Evolutionary conservation across 2,888 invertebrate genomes (phyloP).

Genomic region (Nipponacmea schrenckii): DNA sequence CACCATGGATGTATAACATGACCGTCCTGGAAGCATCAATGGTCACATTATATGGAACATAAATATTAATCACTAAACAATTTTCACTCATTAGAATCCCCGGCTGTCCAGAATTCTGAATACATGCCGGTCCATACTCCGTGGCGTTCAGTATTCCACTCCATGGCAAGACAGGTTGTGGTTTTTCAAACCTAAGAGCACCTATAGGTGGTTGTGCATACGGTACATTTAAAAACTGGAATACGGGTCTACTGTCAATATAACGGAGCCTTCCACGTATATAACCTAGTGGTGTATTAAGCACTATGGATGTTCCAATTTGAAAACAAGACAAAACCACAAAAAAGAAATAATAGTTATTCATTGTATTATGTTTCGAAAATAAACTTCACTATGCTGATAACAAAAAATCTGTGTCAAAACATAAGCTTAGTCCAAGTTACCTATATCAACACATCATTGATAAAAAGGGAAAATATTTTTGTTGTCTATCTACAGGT

Average conservation of each 20-base stretch:
- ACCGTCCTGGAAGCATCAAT: slow-evolving; percentile 74
- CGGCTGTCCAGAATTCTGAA: slow-evolving; percentile 68
- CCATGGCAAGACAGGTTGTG: slow-evolving; percentile 40
- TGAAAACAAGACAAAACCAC: not conserved
- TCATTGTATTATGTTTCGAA: too few species aligned
- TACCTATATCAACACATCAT: too few species aligned
- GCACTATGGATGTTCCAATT: not conserved
- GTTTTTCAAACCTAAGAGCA: slow-evolving; percentile 44
- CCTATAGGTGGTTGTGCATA: slow-evolving; percentile 75
- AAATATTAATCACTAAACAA: slow-evolving; percentile 92
- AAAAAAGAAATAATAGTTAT: too few species aligned
- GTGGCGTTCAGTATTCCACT: slow-evolving; percentile 70
- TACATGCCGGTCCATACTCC: slow-evolving; percentile 18
- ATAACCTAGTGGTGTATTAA: slow-evolving; percentile 12
- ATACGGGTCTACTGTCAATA: slow-evolving; percentile 2
- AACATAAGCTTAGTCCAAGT: too few species aligned
- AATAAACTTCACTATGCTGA: too few species aligned
- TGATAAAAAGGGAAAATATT: too few species aligned
- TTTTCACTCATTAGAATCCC: slow-evolving; percentile 94
- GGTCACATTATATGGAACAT: slow-evolving; percentile 88
- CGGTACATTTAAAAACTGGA: slow-evolving; percentile 52
- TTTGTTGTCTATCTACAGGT: too few species aligned
- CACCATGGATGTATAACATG: slow-evolving; percentile 92
- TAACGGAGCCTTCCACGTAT: slow-evolving; percentile 12
- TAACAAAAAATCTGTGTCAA: too few species aligned